Base-by-base conservation (phyloP, 2,113 vertebrate species). In the Oenanthe oenanthe region DNA sequence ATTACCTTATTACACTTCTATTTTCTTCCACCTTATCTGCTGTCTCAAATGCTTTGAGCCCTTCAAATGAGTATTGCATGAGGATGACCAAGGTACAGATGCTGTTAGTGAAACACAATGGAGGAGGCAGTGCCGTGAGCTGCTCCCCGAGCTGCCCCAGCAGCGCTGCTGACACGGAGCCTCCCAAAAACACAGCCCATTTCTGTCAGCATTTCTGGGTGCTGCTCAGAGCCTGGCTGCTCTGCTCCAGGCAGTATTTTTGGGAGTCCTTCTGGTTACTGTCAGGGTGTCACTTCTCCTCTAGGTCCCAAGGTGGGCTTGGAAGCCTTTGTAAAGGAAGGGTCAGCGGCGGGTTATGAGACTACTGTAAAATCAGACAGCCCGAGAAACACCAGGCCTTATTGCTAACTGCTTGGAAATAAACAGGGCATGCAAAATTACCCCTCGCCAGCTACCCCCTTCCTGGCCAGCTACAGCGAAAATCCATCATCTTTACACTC, bases 401-500 rank as follows among this genome's bases (percentile, higher is more conserved):
- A 79, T 9, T 29, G 75, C 90, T 83, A 92, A 93, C 85, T 93
- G 47, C 75, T 43, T 95, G 78, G 71, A 89, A 95, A 94, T 94
- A 93, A 96, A 95, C 78, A 93, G 89, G 85, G 89, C 82, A 94
- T 2, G 28, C n/a, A 36, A 62, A 94, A 96, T 93, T 89, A 93
- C 81, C 63, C 71, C 88, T 83, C 9, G 0, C 67, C 93, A 83
- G 89, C 89, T 93, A 83, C 87, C 81, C 87, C 85, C 57, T 89
- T 95, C 92, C 82, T 51, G 54, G 91, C 70, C 74, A 79, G 48
- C 91, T 89, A 95, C 58, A 66, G 87, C 62, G 50, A 85, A 95
- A 95, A 97, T 96, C 85, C 85, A 95, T 95, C 95, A 92, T 79
- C 71, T 89, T 93, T 87, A 68, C 81, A 57, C 80, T 53, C 60